Evolutionary conservation across 2,113 vertebrate genomes (phyloP).

Genomic region (Colistium nudipinnis): DNA sequence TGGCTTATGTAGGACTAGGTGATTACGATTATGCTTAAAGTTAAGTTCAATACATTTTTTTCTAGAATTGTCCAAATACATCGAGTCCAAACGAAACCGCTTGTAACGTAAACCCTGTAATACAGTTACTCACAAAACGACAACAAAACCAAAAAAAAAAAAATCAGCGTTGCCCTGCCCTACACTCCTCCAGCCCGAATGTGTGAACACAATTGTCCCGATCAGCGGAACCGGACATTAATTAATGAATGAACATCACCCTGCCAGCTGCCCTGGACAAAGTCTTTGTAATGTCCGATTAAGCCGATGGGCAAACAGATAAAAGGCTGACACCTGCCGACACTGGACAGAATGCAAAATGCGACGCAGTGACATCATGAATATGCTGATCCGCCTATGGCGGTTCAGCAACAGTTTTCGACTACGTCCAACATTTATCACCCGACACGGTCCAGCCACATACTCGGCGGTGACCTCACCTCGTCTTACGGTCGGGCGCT

Average conservation of each 20-base stretch:
- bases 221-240: not conserved
- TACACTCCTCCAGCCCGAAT: not conserved
- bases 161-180: not conserved
- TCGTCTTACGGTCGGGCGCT: not conserved
- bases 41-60: no score
- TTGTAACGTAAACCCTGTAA: not conserved
- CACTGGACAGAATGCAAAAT: conserved; percentile 1
- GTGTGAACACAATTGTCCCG: not conserved
- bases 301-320: not conserved
- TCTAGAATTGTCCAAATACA: no score
- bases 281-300: not conserved
- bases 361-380: not conserved
- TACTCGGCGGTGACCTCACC: not conserved
- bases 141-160: no score
- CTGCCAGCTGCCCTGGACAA: not conserved
- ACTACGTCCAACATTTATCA: not conserved
- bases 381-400: not conserved
- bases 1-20: no score
- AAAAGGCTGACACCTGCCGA: not conserved
- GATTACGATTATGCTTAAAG: no score
- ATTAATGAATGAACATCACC: no score
- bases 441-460: not conserved
- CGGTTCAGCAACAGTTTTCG: not conserved
- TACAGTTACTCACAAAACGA: no score
- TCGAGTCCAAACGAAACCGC: no score